Evolutionary conservation across 2,113 vertebrate species (phyloP).

Genomic region (Anguilla rostrata): DNA sequence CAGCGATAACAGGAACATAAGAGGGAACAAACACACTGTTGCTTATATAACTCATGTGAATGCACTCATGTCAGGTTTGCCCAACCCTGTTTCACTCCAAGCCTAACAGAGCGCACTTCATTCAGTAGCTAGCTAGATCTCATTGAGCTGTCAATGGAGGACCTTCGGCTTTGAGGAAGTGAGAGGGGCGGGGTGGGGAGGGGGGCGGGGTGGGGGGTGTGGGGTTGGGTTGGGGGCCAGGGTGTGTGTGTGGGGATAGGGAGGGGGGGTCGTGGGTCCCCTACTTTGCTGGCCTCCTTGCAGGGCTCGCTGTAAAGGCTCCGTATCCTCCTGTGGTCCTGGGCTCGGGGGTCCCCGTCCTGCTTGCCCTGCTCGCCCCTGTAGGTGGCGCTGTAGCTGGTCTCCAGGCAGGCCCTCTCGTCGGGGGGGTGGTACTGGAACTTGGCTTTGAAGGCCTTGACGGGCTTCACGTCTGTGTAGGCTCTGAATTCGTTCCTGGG

Average conservation of each 20-base stretch:
- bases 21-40: background rate
- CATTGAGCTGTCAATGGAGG: background rate
- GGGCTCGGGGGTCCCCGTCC: slow-evolving; percentile 77
- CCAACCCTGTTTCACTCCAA: too few species aligned
- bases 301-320: slow-evolving; percentile 91
- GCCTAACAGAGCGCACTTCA: too few species aligned
- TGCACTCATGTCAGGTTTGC: too few species aligned
- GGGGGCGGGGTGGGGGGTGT: too few species aligned
- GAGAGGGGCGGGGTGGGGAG: too few species aligned
- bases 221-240: too few species aligned
- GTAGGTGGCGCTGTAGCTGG: slow-evolving; percentile 91
- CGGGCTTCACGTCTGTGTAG: slow-evolving; percentile 85
- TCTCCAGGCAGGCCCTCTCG: slow-evolving; percentile 81
- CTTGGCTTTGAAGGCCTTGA: slow-evolving; percentile 84
- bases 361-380: slow-evolving; percentile 77
- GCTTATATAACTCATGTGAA: too few species aligned
- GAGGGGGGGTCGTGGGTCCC: slow-evolving; percentile 28
- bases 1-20: background rate
- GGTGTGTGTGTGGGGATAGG: too few species aligned
- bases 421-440: slow-evolving; percentile 87
- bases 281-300: slow-evolving; percentile 84
- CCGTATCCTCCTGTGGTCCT: slow-evolving; percentile 91
- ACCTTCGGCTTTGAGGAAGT: background rate
- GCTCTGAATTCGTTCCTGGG: slow-evolving; percentile 90
- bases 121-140: too few species aligned